These are phyloP conservation scores for Leptestheria dahalacensis DNA, from an alignment of 1,140 invertebrate species.

Conservation along the genomic window DNA sequence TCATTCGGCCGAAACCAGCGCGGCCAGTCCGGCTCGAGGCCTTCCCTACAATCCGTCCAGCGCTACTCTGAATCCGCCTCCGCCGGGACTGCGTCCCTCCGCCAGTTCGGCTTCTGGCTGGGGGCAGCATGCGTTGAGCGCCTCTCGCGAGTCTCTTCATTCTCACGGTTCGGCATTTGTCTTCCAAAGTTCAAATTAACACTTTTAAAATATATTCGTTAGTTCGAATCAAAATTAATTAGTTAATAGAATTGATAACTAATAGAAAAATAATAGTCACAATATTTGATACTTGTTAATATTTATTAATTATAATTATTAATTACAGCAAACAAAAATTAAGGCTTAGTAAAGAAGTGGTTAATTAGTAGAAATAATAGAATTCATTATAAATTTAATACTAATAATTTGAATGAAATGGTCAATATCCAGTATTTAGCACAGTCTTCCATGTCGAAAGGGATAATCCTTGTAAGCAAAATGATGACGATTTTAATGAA, in stretches of 20 bases:
- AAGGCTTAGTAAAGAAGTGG: no score
- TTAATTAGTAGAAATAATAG: no score
- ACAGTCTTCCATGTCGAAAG: no score
- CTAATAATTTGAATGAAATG: no score
- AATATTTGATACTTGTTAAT: neutral
- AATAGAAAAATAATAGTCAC: neutral
- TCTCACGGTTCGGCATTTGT: conserved; percentile 1
- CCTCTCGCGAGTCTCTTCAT: conserved; percentile 1
- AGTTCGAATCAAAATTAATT: no score
- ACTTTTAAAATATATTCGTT: no score
- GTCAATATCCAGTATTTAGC: no score
- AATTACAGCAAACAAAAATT: neutral
- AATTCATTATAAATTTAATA: no score
- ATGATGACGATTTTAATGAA: no score
- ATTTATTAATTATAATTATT: neutral
- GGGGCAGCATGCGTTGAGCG: neutral
- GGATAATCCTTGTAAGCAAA: no score
- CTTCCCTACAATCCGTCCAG: neutral
- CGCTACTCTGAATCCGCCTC: neutral
- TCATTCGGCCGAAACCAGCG: neutral
- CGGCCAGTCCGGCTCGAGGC: neutral
- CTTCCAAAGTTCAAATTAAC: no score
- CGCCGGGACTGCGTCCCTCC: neutral
- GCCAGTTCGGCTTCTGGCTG: neutral
- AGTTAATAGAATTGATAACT: no score